phyloP scores from a whole-genome alignment of 1,140 invertebrate species.

The Apocrypta bakeri region DNA sequence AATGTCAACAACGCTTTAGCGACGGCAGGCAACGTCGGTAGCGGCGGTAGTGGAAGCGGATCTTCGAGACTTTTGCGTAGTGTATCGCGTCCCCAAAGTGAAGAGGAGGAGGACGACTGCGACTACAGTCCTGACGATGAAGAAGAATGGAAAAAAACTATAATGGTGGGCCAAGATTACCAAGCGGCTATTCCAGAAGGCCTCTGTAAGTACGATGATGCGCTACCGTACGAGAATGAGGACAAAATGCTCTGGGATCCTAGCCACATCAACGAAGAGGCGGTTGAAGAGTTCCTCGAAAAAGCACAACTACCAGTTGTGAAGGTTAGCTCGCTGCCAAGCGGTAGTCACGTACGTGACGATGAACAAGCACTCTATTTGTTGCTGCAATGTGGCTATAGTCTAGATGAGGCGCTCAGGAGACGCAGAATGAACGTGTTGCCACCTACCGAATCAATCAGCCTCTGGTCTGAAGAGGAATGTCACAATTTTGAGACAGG shows the following conservation, averaged over 20 bases:
- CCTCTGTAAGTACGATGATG: slow-evolving; percentile 92
- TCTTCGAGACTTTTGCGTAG: slow-evolving; percentile 74
- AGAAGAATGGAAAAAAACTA: slow-evolving; percentile 88
- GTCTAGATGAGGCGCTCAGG: slow-evolving; percentile 92
- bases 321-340: slow-evolving; percentile 80
- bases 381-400: slow-evolving; percentile 94
- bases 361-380: slow-evolving; percentile 96
- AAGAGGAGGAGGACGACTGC: slow-evolving; percentile 84
- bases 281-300: slow-evolving; percentile 88
- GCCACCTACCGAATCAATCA: slow-evolving; percentile 83
- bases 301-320: slow-evolving; percentile 79
- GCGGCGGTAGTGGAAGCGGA: slow-evolving; percentile 62
- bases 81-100: slow-evolving; percentile 79
- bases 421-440: slow-evolving; percentile 87
- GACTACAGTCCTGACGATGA: slow-evolving; percentile 86
- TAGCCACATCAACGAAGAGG: slow-evolving; percentile 81
- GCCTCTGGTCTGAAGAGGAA: slow-evolving; percentile 97
- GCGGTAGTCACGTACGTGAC: slow-evolving; percentile 89
- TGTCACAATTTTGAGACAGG: slow-evolving; percentile 97
- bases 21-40: slow-evolving; percentile 62
- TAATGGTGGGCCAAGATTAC: slow-evolving; percentile 96
- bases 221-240: slow-evolving; percentile 96
- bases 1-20: slow-evolving; percentile 55
- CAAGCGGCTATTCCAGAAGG: slow-evolving; percentile 96
- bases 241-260: slow-evolving; percentile 97